Evolutionary conservation across 2,888 invertebrate genomes (phyloP).

Genomic region (Andrena chrysosceles): DNA sequence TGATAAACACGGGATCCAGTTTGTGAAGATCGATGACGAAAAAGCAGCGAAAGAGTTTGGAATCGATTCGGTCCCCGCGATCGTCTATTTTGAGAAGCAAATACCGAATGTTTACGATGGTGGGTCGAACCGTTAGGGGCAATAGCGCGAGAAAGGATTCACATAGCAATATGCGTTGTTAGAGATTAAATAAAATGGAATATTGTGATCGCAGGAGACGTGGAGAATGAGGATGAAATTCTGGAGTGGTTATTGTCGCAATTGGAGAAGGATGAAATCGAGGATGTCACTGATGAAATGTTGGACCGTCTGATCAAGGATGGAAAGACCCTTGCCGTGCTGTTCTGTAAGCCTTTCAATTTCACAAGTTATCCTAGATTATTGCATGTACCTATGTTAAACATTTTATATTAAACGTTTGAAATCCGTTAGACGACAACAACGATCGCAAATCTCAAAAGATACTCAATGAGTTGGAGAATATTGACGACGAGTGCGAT

Average conservation of each 20-base stretch:
- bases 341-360: conserved; percentile 91
- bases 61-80: conserved; percentile 92
- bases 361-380: not conserved
- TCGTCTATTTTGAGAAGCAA: conserved; percentile 97
- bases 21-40: conserved; percentile 96
- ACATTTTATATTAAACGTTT: not conserved
- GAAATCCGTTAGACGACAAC: conserved; percentile 90
- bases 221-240: conserved; percentile 95
- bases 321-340: conserved; percentile 94
- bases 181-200: not conserved
- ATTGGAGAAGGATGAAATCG: conserved; percentile 96
- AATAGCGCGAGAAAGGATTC: conserved; percentile 64
- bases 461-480: conserved; percentile 94
- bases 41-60: conserved; percentile 95
- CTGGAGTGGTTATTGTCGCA: conserved; percentile 95
- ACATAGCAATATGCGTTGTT: not conserved
- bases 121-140: conserved; percentile 75
- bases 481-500: conserved; percentile 97
- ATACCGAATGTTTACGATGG: conserved; percentile 97
- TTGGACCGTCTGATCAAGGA: conserved; percentile 95
- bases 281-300: conserved; percentile 98
- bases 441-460: conserved; percentile 95
- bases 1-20: conserved; percentile 96
- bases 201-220: conserved; percentile 87
- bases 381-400: not conserved